Evolutionary conservation across 2,113 vertebrate species (phyloP).

Genomic region (Alosa alosa): DNA sequence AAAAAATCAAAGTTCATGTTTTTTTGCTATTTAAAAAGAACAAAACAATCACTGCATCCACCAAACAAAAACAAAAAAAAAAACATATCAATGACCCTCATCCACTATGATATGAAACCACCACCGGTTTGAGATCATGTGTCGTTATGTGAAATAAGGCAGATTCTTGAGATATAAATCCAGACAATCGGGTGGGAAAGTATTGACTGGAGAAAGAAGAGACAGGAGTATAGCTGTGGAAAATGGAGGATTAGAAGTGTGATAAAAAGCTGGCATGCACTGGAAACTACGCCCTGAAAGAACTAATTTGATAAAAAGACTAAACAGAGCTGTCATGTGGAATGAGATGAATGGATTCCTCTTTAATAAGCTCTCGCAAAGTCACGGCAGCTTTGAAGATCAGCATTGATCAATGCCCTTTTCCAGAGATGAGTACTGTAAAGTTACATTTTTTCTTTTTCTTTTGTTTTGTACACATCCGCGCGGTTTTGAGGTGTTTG

Average conservation of each 20-base stretch:
- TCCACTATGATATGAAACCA: slow-evolving; percentile 56
- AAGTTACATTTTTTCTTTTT: slow-evolving; percentile 25
- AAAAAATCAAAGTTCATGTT: slow-evolving; percentile 43
- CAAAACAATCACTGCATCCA: slow-evolving; percentile 59
- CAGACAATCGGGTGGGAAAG: slow-evolving; percentile 65
- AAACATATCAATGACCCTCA: slow-evolving; percentile 67
- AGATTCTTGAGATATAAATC: slow-evolving; percentile 60
- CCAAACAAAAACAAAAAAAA: slow-evolving; percentile 53
- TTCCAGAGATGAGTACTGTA: slow-evolving; percentile 39
- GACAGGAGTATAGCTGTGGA: slow-evolving; percentile 28
- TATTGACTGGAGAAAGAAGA: slow-evolving; percentile 55
- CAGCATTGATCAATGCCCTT: slow-evolving; percentile 45
- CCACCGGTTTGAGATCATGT: slow-evolving; percentile 54
- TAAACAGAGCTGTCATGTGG: slow-evolving; percentile 49
- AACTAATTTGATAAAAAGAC: slow-evolving; percentile 58
- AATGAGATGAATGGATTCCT: slow-evolving; percentile 51
- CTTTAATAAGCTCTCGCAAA: slow-evolving; percentile 40
- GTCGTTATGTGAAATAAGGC: slow-evolving; percentile 73
- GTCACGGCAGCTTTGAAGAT: slow-evolving; percentile 44
- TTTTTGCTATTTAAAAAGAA: slow-evolving; percentile 46
- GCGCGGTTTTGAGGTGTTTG: slow-evolving; percentile 21
- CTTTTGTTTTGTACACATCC: slow-evolving; percentile 12
- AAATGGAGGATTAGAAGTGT: slow-evolving; percentile 34
- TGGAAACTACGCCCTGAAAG: slow-evolving; percentile 45
- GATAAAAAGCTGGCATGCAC: slow-evolving; percentile 71